phyloP scores from a whole-genome alignment of 2,888 invertebrate genomes.

The Acleris holmiana region DNA sequence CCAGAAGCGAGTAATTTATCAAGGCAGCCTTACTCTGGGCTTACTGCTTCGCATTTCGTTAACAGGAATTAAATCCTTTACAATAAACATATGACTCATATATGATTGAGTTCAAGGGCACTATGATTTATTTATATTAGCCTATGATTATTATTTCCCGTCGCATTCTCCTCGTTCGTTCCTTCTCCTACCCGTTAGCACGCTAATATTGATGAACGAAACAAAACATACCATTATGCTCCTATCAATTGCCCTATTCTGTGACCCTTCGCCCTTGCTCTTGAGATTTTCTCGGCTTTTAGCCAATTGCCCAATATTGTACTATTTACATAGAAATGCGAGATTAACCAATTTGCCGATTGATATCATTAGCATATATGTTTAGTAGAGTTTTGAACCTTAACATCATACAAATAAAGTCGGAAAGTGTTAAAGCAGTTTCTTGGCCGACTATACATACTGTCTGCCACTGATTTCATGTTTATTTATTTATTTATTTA shows the following conservation, averaged over 20 bases:
- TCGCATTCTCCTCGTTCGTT: constrained; percentile 25
- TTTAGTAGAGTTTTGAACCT: not conserved
- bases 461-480: no score
- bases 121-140: constrained; percentile 28
- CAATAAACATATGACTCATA: constrained; percentile 10
- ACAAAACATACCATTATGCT: constrained; percentile 13
- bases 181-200: constrained; percentile 1
- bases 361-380: not conserved
- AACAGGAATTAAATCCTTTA: not conserved
- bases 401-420: no score
- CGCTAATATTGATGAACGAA: constrained; percentile 13
- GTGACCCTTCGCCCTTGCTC: constrained; percentile 35
- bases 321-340: constrained; percentile 31
- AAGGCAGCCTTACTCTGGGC: no score
- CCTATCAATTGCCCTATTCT: constrained; percentile 26
- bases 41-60: not conserved
- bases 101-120: constrained; percentile 27
- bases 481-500: no score
- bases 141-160: constrained; percentile 23
- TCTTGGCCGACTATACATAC: no score
- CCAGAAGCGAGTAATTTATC: no score
- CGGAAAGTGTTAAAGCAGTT: no score
- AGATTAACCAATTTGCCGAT: constrained; percentile 22
- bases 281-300: constrained; percentile 36
- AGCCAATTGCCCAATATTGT: constrained; percentile 34